These are phyloP conservation scores for Eristalinus aeneus DNA, from an alignment of 2,888 invertebrate genomes.

Conservation along the genomic window DNA sequence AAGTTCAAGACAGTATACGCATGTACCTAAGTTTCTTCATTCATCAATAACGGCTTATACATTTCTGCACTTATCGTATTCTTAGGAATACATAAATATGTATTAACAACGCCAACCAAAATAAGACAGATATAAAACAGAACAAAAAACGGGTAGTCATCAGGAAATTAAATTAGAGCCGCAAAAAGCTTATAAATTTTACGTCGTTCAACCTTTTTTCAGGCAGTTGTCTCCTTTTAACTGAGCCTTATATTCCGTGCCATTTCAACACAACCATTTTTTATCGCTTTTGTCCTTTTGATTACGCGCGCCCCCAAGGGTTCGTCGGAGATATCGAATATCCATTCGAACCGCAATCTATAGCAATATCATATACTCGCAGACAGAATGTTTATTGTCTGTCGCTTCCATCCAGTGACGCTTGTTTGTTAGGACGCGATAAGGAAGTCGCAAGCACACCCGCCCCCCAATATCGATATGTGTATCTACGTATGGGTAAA, in stretches of 20 bases:
- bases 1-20: no score
- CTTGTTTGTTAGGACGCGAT: background rate
- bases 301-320: background rate
- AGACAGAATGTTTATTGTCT: conserved; percentile 4
- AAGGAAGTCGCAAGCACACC: conserved; percentile 5
- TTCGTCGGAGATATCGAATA: conserved; percentile 6
- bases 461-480: background rate
- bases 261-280: background rate
- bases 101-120: background rate
- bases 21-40: conserved; percentile 5
- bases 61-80: background rate
- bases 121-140: background rate
- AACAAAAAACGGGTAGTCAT: background rate
- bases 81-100: background rate
- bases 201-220: background rate
- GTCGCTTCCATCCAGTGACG: background rate
- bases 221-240: background rate
- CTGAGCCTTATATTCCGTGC: background rate
- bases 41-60: background rate
- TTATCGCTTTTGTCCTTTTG: background rate
- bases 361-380: background rate
- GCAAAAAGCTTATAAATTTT: background rate
- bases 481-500: background rate
- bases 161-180: conserved; percentile 1
- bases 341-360: conserved; percentile 5